Conservation (phyloP, 92 coral and sea anemone species). For the Zoanthus solanderi region DNA sequence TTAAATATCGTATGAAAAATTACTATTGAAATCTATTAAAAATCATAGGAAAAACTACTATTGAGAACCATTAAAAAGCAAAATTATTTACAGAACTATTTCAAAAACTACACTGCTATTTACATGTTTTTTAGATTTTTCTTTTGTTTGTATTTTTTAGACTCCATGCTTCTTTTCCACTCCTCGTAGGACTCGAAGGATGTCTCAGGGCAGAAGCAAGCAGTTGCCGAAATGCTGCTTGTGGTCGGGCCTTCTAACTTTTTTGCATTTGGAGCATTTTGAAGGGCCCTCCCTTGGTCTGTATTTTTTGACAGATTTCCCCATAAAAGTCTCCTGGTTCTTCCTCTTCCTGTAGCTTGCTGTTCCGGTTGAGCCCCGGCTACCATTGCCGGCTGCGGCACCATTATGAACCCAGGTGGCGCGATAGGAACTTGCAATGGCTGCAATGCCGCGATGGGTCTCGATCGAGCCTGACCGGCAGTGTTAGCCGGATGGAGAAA, state of each 20-base stretch:
- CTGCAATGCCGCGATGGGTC: neutral
- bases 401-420: neutral
- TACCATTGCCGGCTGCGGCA: neutral
- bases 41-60: too few relatives aligned
- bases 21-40: too few relatives aligned
- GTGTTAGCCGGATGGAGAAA: slow-evolving; percentile 29
- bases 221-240: neutral
- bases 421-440: neutral
- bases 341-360: neutral
- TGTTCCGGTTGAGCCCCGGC: neutral
- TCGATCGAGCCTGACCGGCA: neutral
- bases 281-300: slow-evolving; percentile 15
- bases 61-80: too few relatives aligned
- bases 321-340: neutral
- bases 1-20: neutral
- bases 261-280: slow-evolving; percentile 15
- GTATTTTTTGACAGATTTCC: neutral
- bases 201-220: slow-evolving; percentile 6
- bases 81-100: too few relatives aligned
- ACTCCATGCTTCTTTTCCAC: neutral
- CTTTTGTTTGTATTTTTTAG: too few relatives aligned
- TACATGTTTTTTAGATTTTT: neutral
- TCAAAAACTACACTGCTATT: neutral
- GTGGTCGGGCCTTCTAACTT: neutral
- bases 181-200: neutral